Evolutionary conservation across 1,140 invertebrate genomes (phyloP).

Genomic region (Drosophila bocqueti): DNA sequence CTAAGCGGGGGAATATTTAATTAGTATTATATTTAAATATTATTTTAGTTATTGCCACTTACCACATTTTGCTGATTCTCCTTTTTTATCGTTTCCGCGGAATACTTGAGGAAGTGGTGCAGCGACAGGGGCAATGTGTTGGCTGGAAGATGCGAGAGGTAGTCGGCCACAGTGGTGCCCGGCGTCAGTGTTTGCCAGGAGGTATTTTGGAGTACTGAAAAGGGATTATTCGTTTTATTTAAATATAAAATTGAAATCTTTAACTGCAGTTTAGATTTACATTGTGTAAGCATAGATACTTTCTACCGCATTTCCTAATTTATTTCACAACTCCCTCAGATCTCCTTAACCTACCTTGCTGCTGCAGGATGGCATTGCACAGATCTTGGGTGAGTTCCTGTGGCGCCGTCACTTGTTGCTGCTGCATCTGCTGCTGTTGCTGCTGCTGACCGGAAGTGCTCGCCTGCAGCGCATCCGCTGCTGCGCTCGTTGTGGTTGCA

Average conservation of each 20-base stretch:
- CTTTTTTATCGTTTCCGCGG: slow-evolving; percentile 91
- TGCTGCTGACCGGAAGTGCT: slow-evolving; percentile 45
- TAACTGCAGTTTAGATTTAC: no score
- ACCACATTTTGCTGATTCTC: slow-evolving; percentile 86
- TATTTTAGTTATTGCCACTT: slow-evolving; percentile 10
- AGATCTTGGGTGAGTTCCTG: slow-evolving; percentile 84
- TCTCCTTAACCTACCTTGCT: slow-evolving; percentile 62
- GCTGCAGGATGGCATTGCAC: slow-evolving; percentile 84
- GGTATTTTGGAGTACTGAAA: slow-evolving; percentile 82
- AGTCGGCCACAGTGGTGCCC: slow-evolving; percentile 92
- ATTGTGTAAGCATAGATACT: no score
- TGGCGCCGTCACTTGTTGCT: slow-evolving; percentile 71
- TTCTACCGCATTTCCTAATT: no score
- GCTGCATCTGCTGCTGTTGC: slow-evolving; percentile 62
- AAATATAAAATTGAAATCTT: background rate
- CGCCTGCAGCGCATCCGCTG: slow-evolving; percentile 62
- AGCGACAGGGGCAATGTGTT: slow-evolving; percentile 91
- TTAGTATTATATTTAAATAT: no score
- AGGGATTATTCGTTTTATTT: background rate
- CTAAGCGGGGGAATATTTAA: slow-evolving; percentile 8
- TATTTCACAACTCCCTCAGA: no score
- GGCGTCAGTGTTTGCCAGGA: slow-evolving; percentile 91
- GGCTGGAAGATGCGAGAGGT: slow-evolving; percentile 90
- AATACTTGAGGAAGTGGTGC: slow-evolving; percentile 94
- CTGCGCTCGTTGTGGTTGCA: slow-evolving; percentile 48